Percentiles rank a stretch among this genome's conserved stretches.
These are phyloP conservation scores for Encarsia formosa DNA, from an alignment of 2,888 invertebrate species.

Conservation along the genomic window DNA sequence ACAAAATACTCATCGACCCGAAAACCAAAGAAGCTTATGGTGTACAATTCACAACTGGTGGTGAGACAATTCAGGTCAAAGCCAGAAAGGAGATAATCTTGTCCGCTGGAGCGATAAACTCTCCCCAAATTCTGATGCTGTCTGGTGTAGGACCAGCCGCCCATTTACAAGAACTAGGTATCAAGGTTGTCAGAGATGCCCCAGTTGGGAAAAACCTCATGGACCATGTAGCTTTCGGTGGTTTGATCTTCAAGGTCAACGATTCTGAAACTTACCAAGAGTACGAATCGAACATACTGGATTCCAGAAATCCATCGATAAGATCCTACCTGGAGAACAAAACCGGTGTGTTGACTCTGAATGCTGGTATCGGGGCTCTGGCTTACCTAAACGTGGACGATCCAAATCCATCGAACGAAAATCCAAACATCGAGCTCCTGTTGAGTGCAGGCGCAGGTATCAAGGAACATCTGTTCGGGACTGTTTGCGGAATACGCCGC, in stretches of 20 bases:
- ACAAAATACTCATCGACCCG: conserved; percentile 58
- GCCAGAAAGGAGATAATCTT: conserved; percentile 71
- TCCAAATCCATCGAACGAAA: conserved; percentile 55
- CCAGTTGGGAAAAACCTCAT: conserved; percentile 66
- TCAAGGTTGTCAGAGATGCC: conserved; percentile 57
- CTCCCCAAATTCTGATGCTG: conserved; percentile 76
- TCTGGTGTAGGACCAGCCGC: conserved; percentile 69
- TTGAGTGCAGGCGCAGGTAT: not conserved
- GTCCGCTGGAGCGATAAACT: conserved; percentile 71
- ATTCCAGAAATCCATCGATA: conserved; percentile 27
- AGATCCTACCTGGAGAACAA: conserved; percentile 56
- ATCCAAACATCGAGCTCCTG: conserved; percentile 53
- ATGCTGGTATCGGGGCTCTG: conserved; percentile 65
- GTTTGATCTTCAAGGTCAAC: conserved; percentile 57
- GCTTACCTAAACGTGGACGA: conserved; percentile 62
- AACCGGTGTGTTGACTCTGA: conserved; percentile 58
- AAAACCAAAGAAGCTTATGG: conserved; percentile 58
- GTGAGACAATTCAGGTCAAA: conserved; percentile 54
- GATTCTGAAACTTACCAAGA: conserved; percentile 30
- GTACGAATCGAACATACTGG: conserved; percentile 11
- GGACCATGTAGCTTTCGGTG: conserved; percentile 67
- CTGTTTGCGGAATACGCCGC: not conserved
- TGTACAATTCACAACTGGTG: conserved; percentile 57
- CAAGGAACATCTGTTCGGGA: not conserved
- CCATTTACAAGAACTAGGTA: conserved; percentile 57